phyloP scores from a whole-genome alignment of 2,797 vertebrate species.

The Esox lucius region DNA sequence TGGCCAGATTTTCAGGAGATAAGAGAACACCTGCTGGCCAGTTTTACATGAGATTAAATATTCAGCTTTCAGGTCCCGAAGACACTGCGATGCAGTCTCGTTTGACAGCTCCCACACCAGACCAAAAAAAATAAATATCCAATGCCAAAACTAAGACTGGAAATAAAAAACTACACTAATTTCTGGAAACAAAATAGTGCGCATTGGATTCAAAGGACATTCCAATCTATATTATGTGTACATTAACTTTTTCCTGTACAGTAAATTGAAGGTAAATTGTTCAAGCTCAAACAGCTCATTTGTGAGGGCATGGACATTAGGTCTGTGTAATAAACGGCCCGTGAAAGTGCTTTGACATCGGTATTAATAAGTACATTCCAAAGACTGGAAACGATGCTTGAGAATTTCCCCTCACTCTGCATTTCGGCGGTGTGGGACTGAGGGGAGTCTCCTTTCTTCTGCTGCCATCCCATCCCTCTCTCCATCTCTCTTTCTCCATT shows the following conservation, averaged over 20 bases:
- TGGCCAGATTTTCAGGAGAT: conserved; percentile 45
- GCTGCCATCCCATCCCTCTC: conserved; percentile 44
- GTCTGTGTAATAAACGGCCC: conserved; percentile 63
- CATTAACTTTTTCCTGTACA: conserved; percentile 64
- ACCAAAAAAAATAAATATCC: conserved; percentile 1
- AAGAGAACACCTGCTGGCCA: conserved; percentile 66
- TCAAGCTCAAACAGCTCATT: conserved; percentile 46
- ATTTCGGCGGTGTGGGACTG: conserved; percentile 25
- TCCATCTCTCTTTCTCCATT: conserved; percentile 51
- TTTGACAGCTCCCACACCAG: conserved; percentile 25
- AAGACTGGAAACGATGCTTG: conserved; percentile 35
- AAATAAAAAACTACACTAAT: conserved; percentile 53
- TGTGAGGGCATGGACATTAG: conserved; percentile 60
- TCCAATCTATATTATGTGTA: conserved; percentile 67
- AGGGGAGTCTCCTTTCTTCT: conserved; percentile 26
- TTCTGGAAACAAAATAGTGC: conserved; percentile 50
- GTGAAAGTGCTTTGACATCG: conserved; percentile 59
- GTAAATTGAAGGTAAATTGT: conserved; percentile 66
- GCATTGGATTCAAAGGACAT: conserved; percentile 62
- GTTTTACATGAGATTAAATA: conserved; percentile 55
- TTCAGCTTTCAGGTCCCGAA: conserved; percentile 27
- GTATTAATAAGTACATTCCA: conserved; percentile 60
- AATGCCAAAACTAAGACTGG: conserved; percentile 33
- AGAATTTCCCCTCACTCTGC: conserved; percentile 42
- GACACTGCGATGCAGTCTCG: conserved; percentile 1